Evolutionary conservation across 2,888 invertebrate genomes (phyloP), one percentile per base, ranked within the genome.

Genomic region (Cryptocephalus primarius): DNA sequence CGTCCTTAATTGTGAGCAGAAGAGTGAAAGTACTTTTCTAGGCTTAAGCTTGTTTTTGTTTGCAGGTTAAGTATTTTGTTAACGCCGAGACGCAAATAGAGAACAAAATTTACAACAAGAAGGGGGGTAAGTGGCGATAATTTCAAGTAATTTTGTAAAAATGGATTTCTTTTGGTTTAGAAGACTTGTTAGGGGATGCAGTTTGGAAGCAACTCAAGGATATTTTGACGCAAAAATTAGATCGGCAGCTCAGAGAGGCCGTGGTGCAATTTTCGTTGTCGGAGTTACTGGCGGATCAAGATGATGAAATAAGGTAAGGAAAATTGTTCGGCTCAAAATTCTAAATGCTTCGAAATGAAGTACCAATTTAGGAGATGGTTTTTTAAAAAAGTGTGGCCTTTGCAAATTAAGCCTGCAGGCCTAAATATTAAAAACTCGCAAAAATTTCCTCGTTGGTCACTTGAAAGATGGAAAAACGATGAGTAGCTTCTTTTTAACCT

Each of bases 1-100:
- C 77, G 1, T 63, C 73, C 48, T 72, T 78, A 9, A 75, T 74
- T 69, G 78, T 78, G 68, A 69, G 56, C 58, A 22, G 22, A 22
- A 22, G 2, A 2, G 2, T 22, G 22, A 22, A 22, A 22, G 13
- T 32, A 34, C 22, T 44, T 12, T 39, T 33, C 8, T 40, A 14
- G 11, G 2, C 36, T 36, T 11, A 36, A 36, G 2, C 12, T 36
- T 36, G n/a, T 36, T 36, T 34, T 43, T 42, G 42, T 58, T 62
- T 47, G 4, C 46, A 66, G 66, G 64, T 66, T 9, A 58, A 55
- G 10, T 64, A 65, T 49, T 59, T 56, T 41, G 54, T 47, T 55
- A 58, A 46, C 48, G 56, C 52, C 34, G 61, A 60, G 12, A 55
- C 53, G 42, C 55, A 59, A 45, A 55, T 64, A 22, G 61, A 62